A percentile compares a stretch with the other conserved stretches of the same genome.
These are phyloP conservation scores for Salvator merianae DNA, from an alignment of 2,113 vertebrate genomes.

Conservation along the genomic window DNA sequence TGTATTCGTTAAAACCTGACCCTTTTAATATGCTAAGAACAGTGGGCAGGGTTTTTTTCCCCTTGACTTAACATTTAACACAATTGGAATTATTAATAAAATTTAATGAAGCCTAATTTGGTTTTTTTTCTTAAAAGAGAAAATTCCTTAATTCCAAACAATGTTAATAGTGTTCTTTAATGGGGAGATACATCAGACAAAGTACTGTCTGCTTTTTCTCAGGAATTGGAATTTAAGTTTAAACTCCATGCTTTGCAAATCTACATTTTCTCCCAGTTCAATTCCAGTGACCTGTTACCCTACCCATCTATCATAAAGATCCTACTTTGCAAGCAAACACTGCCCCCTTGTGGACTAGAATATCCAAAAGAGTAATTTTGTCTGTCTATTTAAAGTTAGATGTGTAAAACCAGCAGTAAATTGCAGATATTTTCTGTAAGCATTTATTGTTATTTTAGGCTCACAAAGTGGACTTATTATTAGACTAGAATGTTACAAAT, in stretches of 20 bases:
- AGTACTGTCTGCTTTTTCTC: slow-evolving; percentile 38
- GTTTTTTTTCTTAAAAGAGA: neutral
- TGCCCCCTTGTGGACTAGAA: slow-evolving; percentile 77
- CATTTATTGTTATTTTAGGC: neutral
- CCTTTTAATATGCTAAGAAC: slow-evolving; percentile 20
- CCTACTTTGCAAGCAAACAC: slow-evolving; percentile 66
- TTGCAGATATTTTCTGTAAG: neutral
- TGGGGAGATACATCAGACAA: slow-evolving; percentile 44
- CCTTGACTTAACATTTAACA: neutral
- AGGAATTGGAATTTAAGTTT: slow-evolving; percentile 23
- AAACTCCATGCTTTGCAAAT: slow-evolving; percentile 1
- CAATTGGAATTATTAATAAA: neutral
- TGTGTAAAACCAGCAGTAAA: neutral
- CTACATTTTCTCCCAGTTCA: slow-evolving; percentile 42
- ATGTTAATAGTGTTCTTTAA: slow-evolving; percentile 28
- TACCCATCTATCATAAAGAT: neutral
- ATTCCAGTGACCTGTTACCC: slow-evolving; percentile 59
- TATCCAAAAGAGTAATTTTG: slow-evolving; percentile 9
- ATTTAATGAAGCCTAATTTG: neutral
- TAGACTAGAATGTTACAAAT: neutral
- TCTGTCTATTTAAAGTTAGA: neutral
- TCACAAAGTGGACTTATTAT: too few relatives aligned
- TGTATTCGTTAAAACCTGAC: slow-evolving; percentile 9
- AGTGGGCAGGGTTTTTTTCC: neutral
- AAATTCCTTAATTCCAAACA: neutral